These are phyloP conservation scores for Caenorhabditis becei DNA, from an alignment of 2,888 invertebrate species.

Conservation along the genomic window DNA sequence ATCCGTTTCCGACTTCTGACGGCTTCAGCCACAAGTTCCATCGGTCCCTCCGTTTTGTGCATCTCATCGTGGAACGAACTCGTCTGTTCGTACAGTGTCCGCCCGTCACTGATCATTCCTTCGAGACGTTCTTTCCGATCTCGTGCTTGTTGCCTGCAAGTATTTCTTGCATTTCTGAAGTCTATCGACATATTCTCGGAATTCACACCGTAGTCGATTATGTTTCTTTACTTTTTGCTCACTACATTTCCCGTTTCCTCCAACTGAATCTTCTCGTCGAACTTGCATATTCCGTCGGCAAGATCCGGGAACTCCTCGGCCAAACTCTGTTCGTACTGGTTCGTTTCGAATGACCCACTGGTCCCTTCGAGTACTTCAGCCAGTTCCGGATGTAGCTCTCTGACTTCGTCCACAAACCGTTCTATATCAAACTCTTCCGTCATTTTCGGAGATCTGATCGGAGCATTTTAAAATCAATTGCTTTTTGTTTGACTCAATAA, in stretches of 20 bases:
- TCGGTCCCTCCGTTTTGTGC: slow-evolving; percentile 22
- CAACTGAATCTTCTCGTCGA: slow-evolving; percentile 37
- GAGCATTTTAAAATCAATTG: too few relatives aligned
- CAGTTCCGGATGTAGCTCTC: slow-evolving; percentile 21
- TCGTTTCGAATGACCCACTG: slow-evolving; percentile 26
- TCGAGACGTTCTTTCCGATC: slow-evolving; percentile 53
- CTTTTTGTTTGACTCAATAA: not conserved
- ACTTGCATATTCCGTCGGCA: slow-evolving; percentile 37
- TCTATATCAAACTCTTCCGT: slow-evolving; percentile 40
- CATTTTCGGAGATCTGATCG: slow-evolving; percentile 25
- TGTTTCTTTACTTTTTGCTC: slow-evolving; percentile 58
- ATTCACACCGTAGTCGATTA: not conserved
- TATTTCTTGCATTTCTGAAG: not conserved
- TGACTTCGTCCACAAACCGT: slow-evolving; percentile 9
- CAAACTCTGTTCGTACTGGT: slow-evolving; percentile 58
- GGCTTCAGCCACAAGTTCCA: slow-evolving; percentile 40
- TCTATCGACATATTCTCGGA: too few relatives aligned
- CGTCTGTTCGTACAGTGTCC: slow-evolving; percentile 27
- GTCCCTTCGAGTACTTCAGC: slow-evolving; percentile 9
- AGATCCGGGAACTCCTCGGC: slow-evolving; percentile 40
- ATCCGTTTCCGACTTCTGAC: slow-evolving; percentile 35
- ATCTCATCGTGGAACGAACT: slow-evolving; percentile 19
- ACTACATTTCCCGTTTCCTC: not conserved
- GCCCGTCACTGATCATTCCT: slow-evolving; percentile 54
- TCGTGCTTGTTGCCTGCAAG: slow-evolving; percentile 58